Evolutionary conservation across 1,140 invertebrate genomes (phyloP), one percentile per base, ranked within the genome.

Genomic region (Nebria ingens): DNA sequence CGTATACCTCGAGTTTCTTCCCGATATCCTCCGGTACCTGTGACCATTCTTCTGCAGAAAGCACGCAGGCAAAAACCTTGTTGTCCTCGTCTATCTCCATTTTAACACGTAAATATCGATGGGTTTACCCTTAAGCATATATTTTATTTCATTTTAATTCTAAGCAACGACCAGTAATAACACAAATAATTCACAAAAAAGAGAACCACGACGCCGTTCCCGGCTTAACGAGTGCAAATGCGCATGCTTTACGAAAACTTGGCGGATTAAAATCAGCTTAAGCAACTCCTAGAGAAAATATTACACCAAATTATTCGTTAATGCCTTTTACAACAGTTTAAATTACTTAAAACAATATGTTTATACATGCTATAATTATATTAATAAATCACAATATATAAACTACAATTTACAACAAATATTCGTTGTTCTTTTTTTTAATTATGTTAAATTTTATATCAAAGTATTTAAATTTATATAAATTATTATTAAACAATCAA

Each of bases 1-100:
- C 79, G 63, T 78, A 80, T 1, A 64, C 63, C 57, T 82, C 77
- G 29, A 87, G 73, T 70, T 86, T 87, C 52, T 73, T 68, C 2
- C 64, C 66, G 23, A 77, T 64, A 56, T 65, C 68, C 13, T 63
- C 62, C 2, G 76, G 73, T 42, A 80, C 70, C 50, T 63, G 65
- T n/a, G 65, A 55, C 58, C 78, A 71, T 65, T 80, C 78, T 17
- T 76, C 71, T 29, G 64, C 58, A 21, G 58, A 62, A 23, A 69
- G 49, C 19, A 65, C 62, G 17, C 3, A 4, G 40, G 9, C 17
- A 45, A 45, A 45, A 17, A 45, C 17, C 40, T 45, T 45, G 17
- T 17, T 45, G 17, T 17, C 17, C 17, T 45, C 40, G 4, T 45
- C 17, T 17, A 17, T 4, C 40, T 45, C 40, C 40, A 45, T 45